These are phyloP conservation scores for Peromyscus californicus DNA, from an alignment of 2,113 vertebrate species.

Conservation along the genomic window DNA sequence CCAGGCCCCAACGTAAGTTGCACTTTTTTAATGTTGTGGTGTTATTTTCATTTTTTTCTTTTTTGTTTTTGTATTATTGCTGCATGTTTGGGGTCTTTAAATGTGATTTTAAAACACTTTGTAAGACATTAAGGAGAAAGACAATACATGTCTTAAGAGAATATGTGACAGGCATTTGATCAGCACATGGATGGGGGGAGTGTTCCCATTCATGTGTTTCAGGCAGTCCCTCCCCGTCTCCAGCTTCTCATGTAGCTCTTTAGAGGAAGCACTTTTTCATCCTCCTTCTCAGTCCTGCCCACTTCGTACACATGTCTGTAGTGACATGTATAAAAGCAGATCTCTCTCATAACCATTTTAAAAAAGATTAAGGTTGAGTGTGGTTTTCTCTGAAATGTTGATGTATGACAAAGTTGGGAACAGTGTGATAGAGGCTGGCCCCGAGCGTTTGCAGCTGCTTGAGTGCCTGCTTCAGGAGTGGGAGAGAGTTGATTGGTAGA, in stretches of 20 bases:
- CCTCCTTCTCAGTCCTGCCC: slow-evolving; percentile 43
- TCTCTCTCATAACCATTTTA: slow-evolving; percentile 1
- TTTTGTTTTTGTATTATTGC: slow-evolving; percentile 73
- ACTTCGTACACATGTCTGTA: slow-evolving; percentile 9
- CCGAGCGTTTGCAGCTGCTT: not conserved
- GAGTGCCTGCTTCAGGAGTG: not conserved
- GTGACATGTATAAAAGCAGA: slow-evolving; percentile 23
- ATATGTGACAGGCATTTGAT: slow-evolving; percentile 59
- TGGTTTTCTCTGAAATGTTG: slow-evolving; percentile 14
- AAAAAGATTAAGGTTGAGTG: not conserved
- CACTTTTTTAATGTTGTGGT: slow-evolving; percentile 86
- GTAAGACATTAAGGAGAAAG: slow-evolving; percentile 74
- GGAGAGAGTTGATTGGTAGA: not conserved
- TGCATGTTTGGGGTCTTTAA: slow-evolving; percentile 85
- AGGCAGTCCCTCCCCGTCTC: not conserved
- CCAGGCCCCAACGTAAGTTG: slow-evolving; percentile 83
- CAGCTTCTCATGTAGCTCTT: not conserved
- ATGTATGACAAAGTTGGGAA: not conserved
- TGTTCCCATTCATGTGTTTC: not conserved
- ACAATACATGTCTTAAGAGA: slow-evolving; percentile 62
- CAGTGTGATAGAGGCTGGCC: not conserved
- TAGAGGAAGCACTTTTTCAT: slow-evolving; percentile 15
- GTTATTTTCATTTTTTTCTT: slow-evolving; percentile 72
- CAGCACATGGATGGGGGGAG: slow-evolving; percentile 33
- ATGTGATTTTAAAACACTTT: slow-evolving; percentile 74